A percentile compares a stretch with the other conserved stretches of the same genome.
Conservation (phyloP, 2,113 vertebrate genomes). For the Nicator chloris region DNA sequence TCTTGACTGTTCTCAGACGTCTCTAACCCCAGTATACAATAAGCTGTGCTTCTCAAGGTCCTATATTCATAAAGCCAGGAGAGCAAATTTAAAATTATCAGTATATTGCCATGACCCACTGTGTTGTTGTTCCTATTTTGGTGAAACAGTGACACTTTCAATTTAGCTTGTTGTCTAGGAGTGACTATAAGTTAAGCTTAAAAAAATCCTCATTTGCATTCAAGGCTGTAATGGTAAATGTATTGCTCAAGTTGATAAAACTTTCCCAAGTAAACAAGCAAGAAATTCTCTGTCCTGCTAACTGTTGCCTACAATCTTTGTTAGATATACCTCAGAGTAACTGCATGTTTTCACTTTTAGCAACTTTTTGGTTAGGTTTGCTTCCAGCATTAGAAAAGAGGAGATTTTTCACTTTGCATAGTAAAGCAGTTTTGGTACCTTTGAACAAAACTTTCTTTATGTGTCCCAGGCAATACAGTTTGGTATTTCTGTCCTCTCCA, state of each 20-base stretch:
- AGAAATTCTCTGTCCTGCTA: neutral
- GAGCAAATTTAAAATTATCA: neutral
- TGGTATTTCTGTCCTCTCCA: neutral
- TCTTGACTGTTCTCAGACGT: neutral
- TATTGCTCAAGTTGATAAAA: neutral
- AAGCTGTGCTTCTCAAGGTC: neutral
- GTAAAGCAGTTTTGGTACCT: neutral
- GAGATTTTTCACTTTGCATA: neutral
- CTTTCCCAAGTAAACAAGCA: neutral
- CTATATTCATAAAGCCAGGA: neutral
- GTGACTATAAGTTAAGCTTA: neutral
- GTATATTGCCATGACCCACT: neutral
- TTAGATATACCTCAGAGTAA: neutral
- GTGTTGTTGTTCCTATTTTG: neutral
- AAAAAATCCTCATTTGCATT: neutral
- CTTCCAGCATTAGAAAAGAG: neutral
- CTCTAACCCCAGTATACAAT: neutral
- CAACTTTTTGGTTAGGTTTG: neutral
- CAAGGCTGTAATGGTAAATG: neutral
- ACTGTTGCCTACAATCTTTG: neutral
- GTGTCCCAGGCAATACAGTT: neutral
- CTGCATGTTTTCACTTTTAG: neutral
- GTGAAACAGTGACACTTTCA: neutral
- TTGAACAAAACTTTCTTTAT: neutral
- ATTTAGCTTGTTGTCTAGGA: neutral